Evolutionary conservation across 2,113 vertebrate genomes (phyloP).

Genomic region (Antennarius striatus): DNA sequence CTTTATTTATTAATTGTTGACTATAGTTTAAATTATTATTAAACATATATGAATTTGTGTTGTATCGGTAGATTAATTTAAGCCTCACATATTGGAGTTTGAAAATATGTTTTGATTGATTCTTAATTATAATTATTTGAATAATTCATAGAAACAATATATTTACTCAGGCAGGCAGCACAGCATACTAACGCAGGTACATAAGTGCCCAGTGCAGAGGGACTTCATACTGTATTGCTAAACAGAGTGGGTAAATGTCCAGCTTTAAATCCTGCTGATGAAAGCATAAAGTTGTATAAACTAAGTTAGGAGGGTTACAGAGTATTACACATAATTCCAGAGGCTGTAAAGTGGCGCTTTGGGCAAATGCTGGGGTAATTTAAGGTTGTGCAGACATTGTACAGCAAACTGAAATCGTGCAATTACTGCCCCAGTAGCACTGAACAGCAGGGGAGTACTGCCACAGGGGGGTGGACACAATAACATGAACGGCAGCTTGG

Average conservation of each 20-base stretch:
- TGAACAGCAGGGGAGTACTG: conserved; percentile 40
- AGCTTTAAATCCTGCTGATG: conserved; percentile 30
- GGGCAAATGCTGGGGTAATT: conserved; percentile 37
- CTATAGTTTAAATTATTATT: no score
- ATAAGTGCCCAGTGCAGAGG: not conserved
- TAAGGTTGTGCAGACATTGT: conserved; percentile 35
- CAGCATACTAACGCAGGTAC: conserved; percentile 11
- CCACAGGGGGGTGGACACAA: conserved; percentile 34
- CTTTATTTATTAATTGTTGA: no score
- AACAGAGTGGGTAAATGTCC: conserved; percentile 13
- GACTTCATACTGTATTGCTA: not conserved
- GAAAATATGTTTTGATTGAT: no score
- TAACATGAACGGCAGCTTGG: conserved; percentile 34
- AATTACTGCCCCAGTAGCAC: conserved; percentile 33
- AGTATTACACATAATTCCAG: conserved; percentile 41
- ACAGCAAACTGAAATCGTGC: conserved; percentile 45
- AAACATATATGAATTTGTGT: not conserved
- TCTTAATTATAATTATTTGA: no score
- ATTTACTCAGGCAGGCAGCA: not conserved
- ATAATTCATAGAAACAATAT: no score
- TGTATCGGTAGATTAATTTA: no score
- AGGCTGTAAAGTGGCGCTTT: conserved; percentile 42
- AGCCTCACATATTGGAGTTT: no score
- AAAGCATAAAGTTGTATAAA: conserved; percentile 43
- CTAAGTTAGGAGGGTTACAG: conserved; percentile 30